Evolutionary conservation across 2,113 vertebrate species (phyloP).

Genomic region (Potamarius usumacintae): DNA sequence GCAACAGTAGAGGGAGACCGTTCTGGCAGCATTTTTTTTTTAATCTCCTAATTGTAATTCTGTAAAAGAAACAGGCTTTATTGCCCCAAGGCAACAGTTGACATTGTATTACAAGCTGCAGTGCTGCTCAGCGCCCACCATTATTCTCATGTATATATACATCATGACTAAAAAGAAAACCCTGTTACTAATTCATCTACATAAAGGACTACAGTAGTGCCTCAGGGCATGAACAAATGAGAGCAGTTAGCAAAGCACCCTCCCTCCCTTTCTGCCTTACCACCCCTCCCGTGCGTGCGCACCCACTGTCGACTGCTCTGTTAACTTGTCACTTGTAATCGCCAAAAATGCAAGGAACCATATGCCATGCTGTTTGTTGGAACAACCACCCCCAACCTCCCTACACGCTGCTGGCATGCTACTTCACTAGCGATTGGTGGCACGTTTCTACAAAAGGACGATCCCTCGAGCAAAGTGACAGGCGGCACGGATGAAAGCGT

Average conservation of each 20-base stretch:
- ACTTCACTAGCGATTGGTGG: conserved; percentile 42
- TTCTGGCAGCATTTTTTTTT: conserved; percentile 75
- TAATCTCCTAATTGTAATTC: conserved; percentile 82
- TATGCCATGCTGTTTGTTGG: conserved; percentile 82
- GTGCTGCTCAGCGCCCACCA: conserved; percentile 58
- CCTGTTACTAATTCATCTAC: conserved; percentile 91
- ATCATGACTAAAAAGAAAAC: conserved; percentile 84
- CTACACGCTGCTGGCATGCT: conserved; percentile 41
- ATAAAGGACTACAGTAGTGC: conserved; percentile 86
- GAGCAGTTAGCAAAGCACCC: conserved; percentile 80
- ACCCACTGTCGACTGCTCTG: conserved; percentile 72
- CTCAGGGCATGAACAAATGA: conserved; percentile 80
- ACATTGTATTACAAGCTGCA: conserved; percentile 79
- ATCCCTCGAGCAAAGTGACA: conserved; percentile 48
- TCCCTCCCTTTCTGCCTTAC: conserved; percentile 51
- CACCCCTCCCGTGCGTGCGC: conserved; percentile 57
- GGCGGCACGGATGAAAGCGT: conserved; percentile 67
- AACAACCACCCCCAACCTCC: conserved; percentile 70
- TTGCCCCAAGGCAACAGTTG: conserved; percentile 88
- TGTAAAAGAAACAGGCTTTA: conserved; percentile 60
- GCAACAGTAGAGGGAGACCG: conserved; percentile 68
- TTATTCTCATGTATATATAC: conserved; percentile 75
- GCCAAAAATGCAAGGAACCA: conserved; percentile 81
- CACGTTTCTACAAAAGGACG: conserved; percentile 42
- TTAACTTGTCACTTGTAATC: conserved; percentile 84